Base-by-base conservation (phyloP, 2,888 invertebrate species). In the Xestobium rufovillosum region DNA sequence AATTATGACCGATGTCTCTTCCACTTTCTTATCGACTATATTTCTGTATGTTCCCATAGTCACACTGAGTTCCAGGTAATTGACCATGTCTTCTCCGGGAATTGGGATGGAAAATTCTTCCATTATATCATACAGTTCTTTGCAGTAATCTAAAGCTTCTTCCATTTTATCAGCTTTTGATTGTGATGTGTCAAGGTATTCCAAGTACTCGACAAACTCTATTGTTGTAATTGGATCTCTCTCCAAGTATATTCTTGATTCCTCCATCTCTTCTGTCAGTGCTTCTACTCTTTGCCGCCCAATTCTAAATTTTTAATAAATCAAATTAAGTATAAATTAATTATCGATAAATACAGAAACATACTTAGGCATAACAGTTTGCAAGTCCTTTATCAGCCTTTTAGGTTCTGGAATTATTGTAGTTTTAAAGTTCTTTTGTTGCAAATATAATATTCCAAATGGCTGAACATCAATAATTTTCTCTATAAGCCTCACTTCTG, bases 101-200 rank as follows among this genome's bases (percentile, higher is more conserved):
- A 84, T 75, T 0, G 75, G 70, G 38, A 91, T 83, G 14, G 72
- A 66, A 59, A 79, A 90, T 55, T 86, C 81, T 39, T 87, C 85
- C 67, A 88, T 84, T 3, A 90, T 72, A 45, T 89, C 83, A 56
- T 89, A 85, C 39, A 89, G 65, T 53, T 91, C 87, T 47, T 86
- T 81, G 3, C 85, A 76, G 57, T 89, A 84, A 56, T 87, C 85
- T 3, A 88, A 67, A 16, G 78, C 73, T 29, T 73, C 68, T 56
- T 89, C 87, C 53, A 92, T 71, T 14, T 67, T 67, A 14, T 79
- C 78, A 34, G 89, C 75, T 54, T 79, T 72, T 2, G 2, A 69
- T 59, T 45, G 78, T 76, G 8, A 81, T 68, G 3, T 72, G 38
- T 87, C 82, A 32, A 87, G 57, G 66, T 84, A 78, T 30, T 70